Evolutionary conservation across 2,797 vertebrate species (phyloP), one percentile per base, ranked within the genome.

Genomic region (Nothura maculosa): DNA sequence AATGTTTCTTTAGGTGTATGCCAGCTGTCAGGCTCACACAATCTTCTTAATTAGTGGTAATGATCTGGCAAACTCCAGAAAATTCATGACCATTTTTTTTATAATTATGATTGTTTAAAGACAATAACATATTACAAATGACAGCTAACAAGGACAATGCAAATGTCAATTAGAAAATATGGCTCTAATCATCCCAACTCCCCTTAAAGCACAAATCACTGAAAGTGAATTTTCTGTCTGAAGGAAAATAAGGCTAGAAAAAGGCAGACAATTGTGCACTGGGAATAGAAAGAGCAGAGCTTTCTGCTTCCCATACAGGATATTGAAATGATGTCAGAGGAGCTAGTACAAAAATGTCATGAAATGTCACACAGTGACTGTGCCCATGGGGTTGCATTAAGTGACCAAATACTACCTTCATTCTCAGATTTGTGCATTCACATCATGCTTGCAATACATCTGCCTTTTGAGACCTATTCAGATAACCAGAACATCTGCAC

Each of bases 91-190:
- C 27, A 77, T 92, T 69, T 52, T 28, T 50, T 85, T 91, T 91
- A 81, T 92, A 91, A 87, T 92, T 93, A 87, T 54, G 69, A 92
- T 76, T 60, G 57, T 42, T 86, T 78, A 89, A 91, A 91, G 83
- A 85, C 48, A 87, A 87, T 76, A 79, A 36, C 32, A 1, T 62
- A n/a, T 50, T 87, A 73, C 69, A 90, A 89, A 85, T 77, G 32
- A 81, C 74, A 52, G 81, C 70, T 91, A 92, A 76, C 34, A 78
- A 86, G 90, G 73, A 92, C 66, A 76, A 83, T 74, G 42, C 30
- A 93, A 93, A 91, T 76, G 62, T 73, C 86, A 89, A 47, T 87
- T 94, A 87, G 63, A 94, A 94, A 93, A 96, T 81, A 67, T 16
- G 17, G 3, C 67, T 91, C 67, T 88, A 87, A 92, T 87, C 69